Percentiles rank a stretch among this genome's conserved stretches.
Evolutionary conservation across 2,797 vertebrate genomes (phyloP).

Genomic region (Simalia tracyae): DNA sequence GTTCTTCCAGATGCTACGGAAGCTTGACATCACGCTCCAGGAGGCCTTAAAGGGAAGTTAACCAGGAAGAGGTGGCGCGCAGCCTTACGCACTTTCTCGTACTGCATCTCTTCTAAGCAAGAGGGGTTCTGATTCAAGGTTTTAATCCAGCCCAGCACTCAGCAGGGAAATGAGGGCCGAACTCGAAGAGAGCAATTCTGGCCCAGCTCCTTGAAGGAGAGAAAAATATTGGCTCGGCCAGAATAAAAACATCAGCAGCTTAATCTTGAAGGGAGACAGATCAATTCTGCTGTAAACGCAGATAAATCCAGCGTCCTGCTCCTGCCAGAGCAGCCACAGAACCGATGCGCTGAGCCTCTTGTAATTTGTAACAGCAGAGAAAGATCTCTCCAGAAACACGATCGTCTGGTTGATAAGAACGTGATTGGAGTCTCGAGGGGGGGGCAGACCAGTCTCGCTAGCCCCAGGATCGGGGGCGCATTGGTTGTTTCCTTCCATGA

Average conservation of each 20-base stretch:
- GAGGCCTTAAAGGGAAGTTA: not conserved
- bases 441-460: not conserved
- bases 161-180: not conserved
- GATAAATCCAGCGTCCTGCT: slow-evolving; percentile 8
- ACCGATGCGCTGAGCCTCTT: slow-evolving; percentile 33
- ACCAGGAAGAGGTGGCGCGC: not conserved
- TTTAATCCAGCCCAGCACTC: not conserved
- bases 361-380: not conserved
- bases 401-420: not conserved
- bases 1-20: no score
- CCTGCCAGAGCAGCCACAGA: slow-evolving; percentile 42
- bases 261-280: slow-evolving; percentile 15
- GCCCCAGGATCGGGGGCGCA: not conserved
- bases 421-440: not conserved
- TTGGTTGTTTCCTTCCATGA: accelerated
- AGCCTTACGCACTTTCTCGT: not conserved
- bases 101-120: not conserved
- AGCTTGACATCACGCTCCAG: not conserved
- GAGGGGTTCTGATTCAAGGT: not conserved
- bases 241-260: not conserved
- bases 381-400: not conserved
- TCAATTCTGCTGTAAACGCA: slow-evolving; percentile 17
- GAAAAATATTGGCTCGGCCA: not conserved
- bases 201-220: not conserved
- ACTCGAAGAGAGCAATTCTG: accelerated